Evolutionary conservation across 53 echinoderm and acorn worm genomes (phyloP), one percentile per base, ranked within the genome.

Genomic region (Temnopleurus reevesii): DNA sequence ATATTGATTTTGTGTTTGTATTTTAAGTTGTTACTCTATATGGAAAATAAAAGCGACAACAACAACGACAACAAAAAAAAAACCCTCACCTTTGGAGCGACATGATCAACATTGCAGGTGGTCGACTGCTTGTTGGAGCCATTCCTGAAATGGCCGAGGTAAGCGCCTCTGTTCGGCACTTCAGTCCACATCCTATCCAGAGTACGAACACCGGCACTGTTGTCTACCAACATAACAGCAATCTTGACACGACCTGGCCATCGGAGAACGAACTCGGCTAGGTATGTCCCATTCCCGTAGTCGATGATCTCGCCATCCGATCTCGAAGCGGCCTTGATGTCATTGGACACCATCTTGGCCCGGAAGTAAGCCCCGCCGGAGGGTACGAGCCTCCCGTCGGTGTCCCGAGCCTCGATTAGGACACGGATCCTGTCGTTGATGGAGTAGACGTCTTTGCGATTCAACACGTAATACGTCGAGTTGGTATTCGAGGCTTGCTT

Each of bases 231-330:
- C 88, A 87, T 87, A 7, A 87, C 88, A 33, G 30, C 15, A 10
- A 87, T 71, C 1, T 29, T 28, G 0, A 53, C 88, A 15, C 1
- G 5, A 5, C 88, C 88, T 4, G 88, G 71, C 88, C 88, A 87
- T 8, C 88, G 66, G 8, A 87, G 30, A n/a, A 53, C 36, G 19
- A 87, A 87, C 55, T 87, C 53, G 30, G 88, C 88, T 33, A 38
- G 71, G 30, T 87, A 87, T 3, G 18, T 47, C n/a, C 88, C 88
- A 21, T 87, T 87, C 26, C 46, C 23, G 53, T 47, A 87, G 46
- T 66, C 88, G 3, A 87, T 24, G 33, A 87, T 71, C 46, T 87
- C 88, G 2, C 88, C 88, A 33, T 87, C 88, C 12, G 88, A 66
- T 21, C 88, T 71, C 45, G 88, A 47, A 2, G 88, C 31, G 2